Conservation (phyloP, 2,797 vertebrate genomes). For the Gallinago solitaria region DNA sequence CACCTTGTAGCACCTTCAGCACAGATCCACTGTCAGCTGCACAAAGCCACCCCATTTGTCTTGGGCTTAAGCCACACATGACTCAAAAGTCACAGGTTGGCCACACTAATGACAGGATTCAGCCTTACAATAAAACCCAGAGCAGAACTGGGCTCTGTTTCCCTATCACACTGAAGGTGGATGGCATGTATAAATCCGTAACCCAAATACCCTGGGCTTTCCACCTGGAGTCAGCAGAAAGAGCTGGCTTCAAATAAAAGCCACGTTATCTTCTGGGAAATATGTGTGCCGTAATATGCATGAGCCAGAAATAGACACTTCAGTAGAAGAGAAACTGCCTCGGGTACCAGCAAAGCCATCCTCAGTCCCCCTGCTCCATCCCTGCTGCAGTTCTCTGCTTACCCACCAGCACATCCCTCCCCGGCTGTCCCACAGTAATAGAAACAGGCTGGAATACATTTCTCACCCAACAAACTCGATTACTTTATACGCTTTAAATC, state of each 20-base stretch:
- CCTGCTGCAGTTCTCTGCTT: background rate
- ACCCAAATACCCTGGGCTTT: conserved; percentile 16
- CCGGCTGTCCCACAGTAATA: background rate
- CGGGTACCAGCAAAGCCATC: background rate
- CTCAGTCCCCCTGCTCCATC: background rate
- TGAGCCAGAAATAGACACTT: conserved; percentile 51
- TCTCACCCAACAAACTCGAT: background rate
- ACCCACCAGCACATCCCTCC: background rate
- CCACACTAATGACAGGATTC: background rate
- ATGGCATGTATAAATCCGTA: background rate
- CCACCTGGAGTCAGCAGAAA: conserved; percentile 44
- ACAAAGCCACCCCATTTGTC: background rate
- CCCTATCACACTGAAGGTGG: background rate
- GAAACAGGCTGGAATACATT: background rate
- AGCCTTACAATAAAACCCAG: background rate
- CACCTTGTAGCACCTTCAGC: background rate
- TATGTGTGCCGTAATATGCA: conserved; percentile 28
- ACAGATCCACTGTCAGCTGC: background rate
- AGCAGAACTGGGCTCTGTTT: background rate
- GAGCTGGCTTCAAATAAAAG: conserved; percentile 22
- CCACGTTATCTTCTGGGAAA: conserved; percentile 50
- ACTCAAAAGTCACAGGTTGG: background rate
- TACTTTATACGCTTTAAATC: background rate
- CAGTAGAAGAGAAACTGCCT: background rate
- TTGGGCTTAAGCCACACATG: accelerated